A percentile compares a stretch with the other conserved stretches of the same genome.
Evolutionary conservation across 2,797 vertebrate genomes (phyloP).

Genomic region (Lepus townsendii): DNA sequence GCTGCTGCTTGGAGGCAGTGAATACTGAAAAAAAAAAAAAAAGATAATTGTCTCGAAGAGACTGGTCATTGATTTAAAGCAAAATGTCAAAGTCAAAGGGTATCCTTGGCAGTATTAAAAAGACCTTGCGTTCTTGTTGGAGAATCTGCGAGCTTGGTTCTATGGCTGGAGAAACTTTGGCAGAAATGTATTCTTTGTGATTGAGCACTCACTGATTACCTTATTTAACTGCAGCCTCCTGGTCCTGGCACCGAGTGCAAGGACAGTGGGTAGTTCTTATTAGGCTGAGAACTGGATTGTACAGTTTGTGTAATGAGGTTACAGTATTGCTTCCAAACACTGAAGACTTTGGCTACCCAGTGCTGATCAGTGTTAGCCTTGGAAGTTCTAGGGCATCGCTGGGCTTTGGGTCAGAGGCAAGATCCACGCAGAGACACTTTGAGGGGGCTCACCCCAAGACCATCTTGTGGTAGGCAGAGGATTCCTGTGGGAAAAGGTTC

Average conservation of each 20-base stretch:
- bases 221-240: conserved; percentile 76
- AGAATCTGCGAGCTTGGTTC: conserved; percentile 71
- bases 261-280: conserved; percentile 64
- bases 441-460: neutral
- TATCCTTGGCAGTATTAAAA: neutral
- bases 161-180: conserved; percentile 20
- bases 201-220: conserved; percentile 86
- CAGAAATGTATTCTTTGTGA: conserved; percentile 80
- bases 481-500: conserved; percentile 64
- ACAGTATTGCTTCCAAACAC: neutral
- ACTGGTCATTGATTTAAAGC: conserved; percentile 15
- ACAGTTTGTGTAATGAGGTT: neutral
- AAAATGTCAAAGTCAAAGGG: conserved; percentile 59
- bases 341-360: neutral
- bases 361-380: neutral
- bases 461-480: conserved; percentile 78
- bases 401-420: conserved; percentile 87
- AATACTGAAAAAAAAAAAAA: conserved; percentile 12
- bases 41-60: conserved; percentile 17
- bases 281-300: neutral
- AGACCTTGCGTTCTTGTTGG: too few relatives aligned
- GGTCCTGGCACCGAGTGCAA: conserved; percentile 60
- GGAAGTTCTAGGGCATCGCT: conserved; percentile 81
- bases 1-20: neutral
- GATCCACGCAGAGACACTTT: neutral